These are phyloP conservation scores for Cyrtodaria siliqua DNA, from an alignment of 2,888 invertebrate species.

Conservation along the genomic window DNA sequence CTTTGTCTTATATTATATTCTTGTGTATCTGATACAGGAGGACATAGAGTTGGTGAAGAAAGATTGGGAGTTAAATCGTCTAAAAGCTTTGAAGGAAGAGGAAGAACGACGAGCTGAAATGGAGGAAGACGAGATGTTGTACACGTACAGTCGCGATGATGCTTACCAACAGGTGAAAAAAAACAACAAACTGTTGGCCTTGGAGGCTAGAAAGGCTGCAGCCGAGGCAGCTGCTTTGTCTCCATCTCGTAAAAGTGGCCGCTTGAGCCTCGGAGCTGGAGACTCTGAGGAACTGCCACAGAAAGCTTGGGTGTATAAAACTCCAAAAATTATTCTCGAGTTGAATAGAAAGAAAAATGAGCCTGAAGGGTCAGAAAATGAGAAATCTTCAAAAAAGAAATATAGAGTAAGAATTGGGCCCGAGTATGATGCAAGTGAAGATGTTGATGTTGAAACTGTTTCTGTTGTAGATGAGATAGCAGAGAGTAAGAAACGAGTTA, in stretches of 20 bases:
- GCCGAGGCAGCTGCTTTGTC: conserved; percentile 40
- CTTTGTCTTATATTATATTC: too few species aligned
- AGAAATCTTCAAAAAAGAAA: conserved; percentile 31
- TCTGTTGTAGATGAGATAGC: conserved; percentile 32
- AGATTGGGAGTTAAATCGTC: conserved; percentile 94
- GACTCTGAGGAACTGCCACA: conserved; percentile 20
- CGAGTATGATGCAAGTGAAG: conserved; percentile 50
- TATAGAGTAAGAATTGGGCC: conserved; percentile 21
- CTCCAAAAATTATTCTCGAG: conserved; percentile 53
- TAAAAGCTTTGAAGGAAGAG: conserved; percentile 87
- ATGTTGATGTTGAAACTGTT: conserved; percentile 60
- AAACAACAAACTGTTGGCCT: conserved; percentile 59
- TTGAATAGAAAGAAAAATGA: conserved; percentile 35
- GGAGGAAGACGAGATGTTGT: conserved; percentile 88
- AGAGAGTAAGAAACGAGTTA: conserved; percentile 35
- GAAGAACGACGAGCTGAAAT: conserved; percentile 85
- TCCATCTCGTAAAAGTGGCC: conserved; percentile 35
- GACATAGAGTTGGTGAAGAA: conserved; percentile 91
- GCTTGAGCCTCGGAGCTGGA: conserved; percentile 32
- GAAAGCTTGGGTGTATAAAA: conserved; percentile 56
- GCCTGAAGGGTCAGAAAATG: conserved; percentile 19
- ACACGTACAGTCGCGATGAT: conserved; percentile 92
- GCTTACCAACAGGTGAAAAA: conserved; percentile 93
- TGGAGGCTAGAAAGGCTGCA: conserved; percentile 49
- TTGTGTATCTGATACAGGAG: conserved; percentile 80